Conservation (phyloP, 2,797 vertebrate genomes). For the Crossoptilon crossoptilon region DNA sequence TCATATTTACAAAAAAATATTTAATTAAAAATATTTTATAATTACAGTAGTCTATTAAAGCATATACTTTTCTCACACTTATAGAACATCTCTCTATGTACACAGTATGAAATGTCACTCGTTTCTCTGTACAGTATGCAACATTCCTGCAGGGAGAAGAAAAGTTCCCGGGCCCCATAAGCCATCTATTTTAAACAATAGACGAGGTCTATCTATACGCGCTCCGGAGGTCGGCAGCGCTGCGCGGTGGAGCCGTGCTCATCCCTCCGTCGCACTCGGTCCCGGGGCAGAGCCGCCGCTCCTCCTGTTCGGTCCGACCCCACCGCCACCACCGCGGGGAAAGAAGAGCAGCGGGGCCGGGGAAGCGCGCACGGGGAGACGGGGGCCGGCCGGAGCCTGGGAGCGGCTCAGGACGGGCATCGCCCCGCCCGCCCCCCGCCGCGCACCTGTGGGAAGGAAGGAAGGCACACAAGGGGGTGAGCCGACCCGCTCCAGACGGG, state of each 20-base stretch:
- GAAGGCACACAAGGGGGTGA: slow-evolving; percentile 95
- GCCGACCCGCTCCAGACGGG: slow-evolving; percentile 92
- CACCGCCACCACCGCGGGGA: not conserved
- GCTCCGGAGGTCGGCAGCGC: slow-evolving; percentile 95
- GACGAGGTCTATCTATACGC: slow-evolving; percentile 92
- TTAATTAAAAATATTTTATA: slow-evolving; percentile 99
- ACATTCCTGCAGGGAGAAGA: slow-evolving; percentile 89
- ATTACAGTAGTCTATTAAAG: slow-evolving; percentile 99
- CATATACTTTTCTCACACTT: slow-evolving; percentile 98
- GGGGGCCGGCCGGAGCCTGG: not conserved
- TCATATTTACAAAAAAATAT: slow-evolving; percentile 99
- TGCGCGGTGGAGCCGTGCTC: slow-evolving; percentile 87
- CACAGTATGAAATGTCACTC: slow-evolving; percentile 95
- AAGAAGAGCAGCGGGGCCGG: not conserved
- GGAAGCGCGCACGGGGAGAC: not conserved
- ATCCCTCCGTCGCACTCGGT: slow-evolving; percentile 75
- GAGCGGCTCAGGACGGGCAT: not conserved
- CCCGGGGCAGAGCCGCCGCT: not conserved
- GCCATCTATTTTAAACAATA: slow-evolving; percentile 99
- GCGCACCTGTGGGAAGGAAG: slow-evolving; percentile 98
- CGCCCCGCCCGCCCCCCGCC: slow-evolving; percentile 85
- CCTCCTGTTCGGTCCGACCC: not conserved
- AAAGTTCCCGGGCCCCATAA: slow-evolving; percentile 88
- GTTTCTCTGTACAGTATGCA: slow-evolving; percentile 97
- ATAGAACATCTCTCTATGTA: slow-evolving; percentile 98